phyloP scores from a whole-genome alignment of 2,113 vertebrate species.

The Tachysurus vachellii region DNA sequence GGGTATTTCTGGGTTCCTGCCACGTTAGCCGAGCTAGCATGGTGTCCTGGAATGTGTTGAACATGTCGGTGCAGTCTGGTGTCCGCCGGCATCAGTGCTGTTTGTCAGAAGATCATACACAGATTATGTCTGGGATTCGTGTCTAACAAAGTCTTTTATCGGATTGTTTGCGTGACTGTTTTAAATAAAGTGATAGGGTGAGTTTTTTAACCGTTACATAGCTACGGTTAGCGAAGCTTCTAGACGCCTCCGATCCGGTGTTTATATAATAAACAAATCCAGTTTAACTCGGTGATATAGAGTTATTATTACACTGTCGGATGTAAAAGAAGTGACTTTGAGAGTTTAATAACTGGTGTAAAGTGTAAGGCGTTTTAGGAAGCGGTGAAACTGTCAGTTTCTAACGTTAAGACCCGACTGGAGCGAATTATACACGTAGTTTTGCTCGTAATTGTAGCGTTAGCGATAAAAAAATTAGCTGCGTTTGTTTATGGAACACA shows the following conservation, averaged over 20 bases:
- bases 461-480: background rate
- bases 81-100: background rate
- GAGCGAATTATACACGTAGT: background rate
- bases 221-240: background rate
- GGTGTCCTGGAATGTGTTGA: background rate
- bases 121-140: background rate
- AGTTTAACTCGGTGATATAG: background rate
- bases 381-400: background rate
- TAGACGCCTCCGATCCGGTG: too few species aligned
- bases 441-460: background rate
- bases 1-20: background rate
- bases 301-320: background rate
- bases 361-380: background rate
- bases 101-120: background rate
- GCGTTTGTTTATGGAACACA: background rate
- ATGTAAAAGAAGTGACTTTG: too few species aligned
- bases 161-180: too few species aligned
- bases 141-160: too few species aligned
- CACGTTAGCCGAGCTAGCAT: conserved; percentile 12
- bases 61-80: background rate
- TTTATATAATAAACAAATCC: background rate
- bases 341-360: background rate
- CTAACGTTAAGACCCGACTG: background rate
- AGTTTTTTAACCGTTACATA: background rate
- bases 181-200: background rate